These are phyloP conservation scores for Heliconius hermathena DNA, from an alignment of 1,140 invertebrate genomes.

Conservation along the genomic window DNA sequence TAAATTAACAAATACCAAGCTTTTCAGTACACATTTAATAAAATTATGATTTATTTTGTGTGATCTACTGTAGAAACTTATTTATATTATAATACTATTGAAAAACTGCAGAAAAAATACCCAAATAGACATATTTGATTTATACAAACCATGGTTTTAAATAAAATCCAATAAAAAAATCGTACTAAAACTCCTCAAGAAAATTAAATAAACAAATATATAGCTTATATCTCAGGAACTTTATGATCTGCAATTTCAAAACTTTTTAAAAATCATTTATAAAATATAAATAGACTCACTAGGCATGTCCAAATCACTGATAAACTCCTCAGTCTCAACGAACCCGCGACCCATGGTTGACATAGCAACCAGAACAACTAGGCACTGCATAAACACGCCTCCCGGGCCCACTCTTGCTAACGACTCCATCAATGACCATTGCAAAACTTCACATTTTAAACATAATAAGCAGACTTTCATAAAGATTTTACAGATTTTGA, in stretches of 20 bases:
- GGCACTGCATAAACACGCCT: conserved; percentile 31
- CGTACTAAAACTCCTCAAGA: no score
- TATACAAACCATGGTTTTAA: no score
- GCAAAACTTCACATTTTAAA: conserved; percentile 29
- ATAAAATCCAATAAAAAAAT: no score
- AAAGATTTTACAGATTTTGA: conserved; percentile 5
- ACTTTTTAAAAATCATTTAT: not conserved
- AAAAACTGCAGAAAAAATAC: no score
- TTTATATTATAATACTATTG: no score
- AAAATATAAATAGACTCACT: conserved; percentile 46
- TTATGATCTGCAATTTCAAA: not conserved
- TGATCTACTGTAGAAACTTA: no score
- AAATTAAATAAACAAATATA: not conserved
- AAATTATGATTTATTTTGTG: no score
- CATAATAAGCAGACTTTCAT: not conserved
- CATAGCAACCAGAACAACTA: conserved; percentile 44
- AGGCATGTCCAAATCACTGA: conserved; percentile 66
- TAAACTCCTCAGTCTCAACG: conserved; percentile 66
- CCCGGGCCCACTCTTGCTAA: conserved; percentile 17
- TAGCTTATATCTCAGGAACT: not conserved
- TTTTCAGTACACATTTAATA: no score
- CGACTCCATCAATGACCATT: conserved; percentile 22
- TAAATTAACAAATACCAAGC: no score
- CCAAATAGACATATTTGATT: no score
- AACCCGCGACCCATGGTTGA: conserved; percentile 52